Evolutionary conservation across 1,140 invertebrate genomes (phyloP), one percentile per base, ranked within the genome.

Genomic region (Bilobella aurantiaca): DNA sequence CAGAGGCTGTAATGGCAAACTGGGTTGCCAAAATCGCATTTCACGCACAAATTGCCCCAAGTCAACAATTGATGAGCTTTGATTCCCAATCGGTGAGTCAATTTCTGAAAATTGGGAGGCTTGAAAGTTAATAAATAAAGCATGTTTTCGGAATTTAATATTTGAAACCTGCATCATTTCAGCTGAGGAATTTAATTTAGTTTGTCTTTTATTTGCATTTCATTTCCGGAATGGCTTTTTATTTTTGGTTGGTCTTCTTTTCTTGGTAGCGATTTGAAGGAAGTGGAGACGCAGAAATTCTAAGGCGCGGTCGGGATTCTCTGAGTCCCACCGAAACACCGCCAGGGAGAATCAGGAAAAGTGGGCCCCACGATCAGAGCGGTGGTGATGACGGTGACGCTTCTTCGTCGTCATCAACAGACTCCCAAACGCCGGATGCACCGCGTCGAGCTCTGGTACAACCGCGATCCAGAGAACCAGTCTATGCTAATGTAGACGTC

Each of bases 11-110:
- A 66, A 87, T 97, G 85, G 82, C 86, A 69, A 90, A 96, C 61
- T 99, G 96, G 96, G 85, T 96, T 1, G 87, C 88, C 72, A 96
- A 96, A 79, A 88, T 98, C 68, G 84, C 85, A 34, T 96, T 96
- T 82, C 92, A 95, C 77, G 93, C 95, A n/a, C 83, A 84, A 73
- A 79, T 96, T 65, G 89, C 91, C 27, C 93, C 93, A 3, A 89
- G 86, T 74, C 81, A 92, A 77, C 93, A 96, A 77, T 80, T 95
- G 0, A 80, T 91, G 30, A 89, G 89, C 73, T 91, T 92, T 75
- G 87, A 90, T 68, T 75, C 75, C n/a, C 76, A 78, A 53, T 79
- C 79, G 74, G 78, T 80, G 72, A 66, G 62, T 31, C 3, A 23
- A 5, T 62, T 53, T 12, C 49, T 53, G 8, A 12, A 12, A 42